A percentile compares a stretch with the other conserved stretches of the same genome.
phyloP scores from a whole-genome alignment of 2,797 vertebrate genomes.

The Catamblyrhynchus diadema region DNA sequence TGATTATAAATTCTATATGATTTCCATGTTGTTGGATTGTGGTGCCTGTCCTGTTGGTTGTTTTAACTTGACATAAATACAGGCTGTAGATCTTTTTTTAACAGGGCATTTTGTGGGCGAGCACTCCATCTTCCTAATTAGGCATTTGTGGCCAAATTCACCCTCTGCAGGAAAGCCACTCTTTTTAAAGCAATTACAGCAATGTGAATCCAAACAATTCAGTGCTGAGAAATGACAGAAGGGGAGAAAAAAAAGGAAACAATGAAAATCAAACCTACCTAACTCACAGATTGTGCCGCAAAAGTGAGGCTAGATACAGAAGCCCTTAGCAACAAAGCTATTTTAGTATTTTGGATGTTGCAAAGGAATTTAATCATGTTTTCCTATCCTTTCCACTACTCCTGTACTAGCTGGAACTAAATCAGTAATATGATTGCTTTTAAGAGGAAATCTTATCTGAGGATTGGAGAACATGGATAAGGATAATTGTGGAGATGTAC shows the following conservation, averaged over 20 bases:
- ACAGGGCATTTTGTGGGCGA: not conserved
- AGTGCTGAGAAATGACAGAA: not conserved
- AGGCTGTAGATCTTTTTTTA: not conserved
- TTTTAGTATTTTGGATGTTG: not conserved
- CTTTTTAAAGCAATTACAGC: not conserved
- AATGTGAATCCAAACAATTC: not conserved
- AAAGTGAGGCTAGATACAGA: not conserved
- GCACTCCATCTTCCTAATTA: not conserved
- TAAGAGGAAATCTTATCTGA: not conserved
- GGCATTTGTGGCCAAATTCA: not conserved
- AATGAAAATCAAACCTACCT: not conserved
- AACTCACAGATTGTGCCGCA: not conserved
- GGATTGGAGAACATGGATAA: not conserved
- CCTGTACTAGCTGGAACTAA: not conserved
- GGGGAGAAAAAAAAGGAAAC: accelerated
- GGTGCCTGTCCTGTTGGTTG: not conserved
- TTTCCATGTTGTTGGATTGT: not conserved
- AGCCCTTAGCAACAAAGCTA: not conserved
- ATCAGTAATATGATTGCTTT: not conserved
- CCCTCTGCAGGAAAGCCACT: not conserved
- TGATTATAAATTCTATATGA: not conserved
- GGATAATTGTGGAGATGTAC: not conserved
- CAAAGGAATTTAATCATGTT: not conserved
- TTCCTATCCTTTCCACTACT: not conserved
- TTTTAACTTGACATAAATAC: not conserved